Evolutionary conservation across 2,113 vertebrate species (phyloP).

Genomic region (Ondatra zibethicus): DNA sequence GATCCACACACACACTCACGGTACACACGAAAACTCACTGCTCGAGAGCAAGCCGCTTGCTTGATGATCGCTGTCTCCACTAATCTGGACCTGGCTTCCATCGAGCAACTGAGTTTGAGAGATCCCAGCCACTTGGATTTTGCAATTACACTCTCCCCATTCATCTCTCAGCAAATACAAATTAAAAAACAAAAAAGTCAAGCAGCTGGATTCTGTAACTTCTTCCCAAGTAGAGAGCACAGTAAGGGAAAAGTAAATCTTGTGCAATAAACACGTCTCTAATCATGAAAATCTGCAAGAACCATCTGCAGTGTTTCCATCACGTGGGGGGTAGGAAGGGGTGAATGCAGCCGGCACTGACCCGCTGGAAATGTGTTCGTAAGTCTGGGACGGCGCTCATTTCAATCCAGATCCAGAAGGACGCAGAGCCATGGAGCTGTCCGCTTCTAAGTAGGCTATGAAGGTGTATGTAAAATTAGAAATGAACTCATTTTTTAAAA

Average conservation of each 20-base stretch:
- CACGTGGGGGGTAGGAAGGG: background rate
- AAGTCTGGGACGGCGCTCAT: conserved; percentile 68
- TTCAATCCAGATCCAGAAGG: conserved; percentile 76
- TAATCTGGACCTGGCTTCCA: background rate
- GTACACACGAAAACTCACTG: too few relatives aligned
- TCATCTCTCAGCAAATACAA: conserved; percentile 55
- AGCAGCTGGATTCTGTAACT: conserved; percentile 74
- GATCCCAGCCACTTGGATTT: background rate
- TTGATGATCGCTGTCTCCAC: background rate
- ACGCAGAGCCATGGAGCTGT: conserved; percentile 71
- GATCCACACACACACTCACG: background rate
- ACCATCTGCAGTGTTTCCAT: conserved; percentile 56
- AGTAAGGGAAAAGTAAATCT: conserved; percentile 76
- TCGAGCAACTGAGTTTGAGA: conserved; percentile 16
- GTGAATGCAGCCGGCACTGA: conserved; percentile 78
- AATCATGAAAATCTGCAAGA: conserved; percentile 84
- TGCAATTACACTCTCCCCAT: background rate
- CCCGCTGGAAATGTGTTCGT: conserved; percentile 70
- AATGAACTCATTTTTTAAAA: background rate
- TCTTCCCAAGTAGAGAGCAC: conserved; percentile 45
- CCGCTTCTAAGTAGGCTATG: conserved; percentile 60
- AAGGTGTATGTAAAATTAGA: background rate
- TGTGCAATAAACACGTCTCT: conserved; percentile 81
- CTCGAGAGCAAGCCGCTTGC: background rate
- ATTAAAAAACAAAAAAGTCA: conserved; percentile 67